Percentiles rank a stretch among this genome's conserved stretches.
phyloP scores from a whole-genome alignment of 2,113 vertebrate genomes.

The Murina feae region DNA sequence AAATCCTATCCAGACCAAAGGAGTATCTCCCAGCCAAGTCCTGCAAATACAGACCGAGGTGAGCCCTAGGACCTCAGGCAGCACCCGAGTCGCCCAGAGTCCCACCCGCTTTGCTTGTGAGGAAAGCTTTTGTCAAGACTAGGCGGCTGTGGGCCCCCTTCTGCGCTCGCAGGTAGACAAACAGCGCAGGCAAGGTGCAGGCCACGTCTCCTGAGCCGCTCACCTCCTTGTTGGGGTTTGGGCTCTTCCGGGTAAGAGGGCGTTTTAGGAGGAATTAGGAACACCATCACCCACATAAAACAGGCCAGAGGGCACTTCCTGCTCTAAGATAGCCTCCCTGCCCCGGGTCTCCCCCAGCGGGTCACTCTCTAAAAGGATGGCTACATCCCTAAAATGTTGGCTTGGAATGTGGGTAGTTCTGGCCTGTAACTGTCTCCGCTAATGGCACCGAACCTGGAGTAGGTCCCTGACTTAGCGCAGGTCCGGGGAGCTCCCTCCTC shows the following conservation, averaged over 20 bases:
- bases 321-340: neutral
- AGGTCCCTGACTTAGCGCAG: neutral
- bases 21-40: constrained; percentile 85
- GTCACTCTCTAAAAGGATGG: neutral
- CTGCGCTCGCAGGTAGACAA: constrained; percentile 7
- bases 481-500: neutral
- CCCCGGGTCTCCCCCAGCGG: neutral
- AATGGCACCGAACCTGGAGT: neutral
- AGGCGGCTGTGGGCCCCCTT: neutral
- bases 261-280: neutral
- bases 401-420: neutral
- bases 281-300: neutral
- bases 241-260: neutral
- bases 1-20: constrained; percentile 89
- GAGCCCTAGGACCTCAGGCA: constrained; percentile 21
- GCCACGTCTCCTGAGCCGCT: neutral
- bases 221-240: neutral
- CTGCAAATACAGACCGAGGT: constrained; percentile 89
- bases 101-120: neutral
- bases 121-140: constrained; percentile 5
- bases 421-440: neutral
- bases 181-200: neutral
- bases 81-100: neutral
- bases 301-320: neutral
- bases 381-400: neutral